Evolutionary conservation across 2,888 invertebrate species (phyloP), one percentile per base, ranked within the genome.

Genomic region (Dasypolia templi): DNA sequence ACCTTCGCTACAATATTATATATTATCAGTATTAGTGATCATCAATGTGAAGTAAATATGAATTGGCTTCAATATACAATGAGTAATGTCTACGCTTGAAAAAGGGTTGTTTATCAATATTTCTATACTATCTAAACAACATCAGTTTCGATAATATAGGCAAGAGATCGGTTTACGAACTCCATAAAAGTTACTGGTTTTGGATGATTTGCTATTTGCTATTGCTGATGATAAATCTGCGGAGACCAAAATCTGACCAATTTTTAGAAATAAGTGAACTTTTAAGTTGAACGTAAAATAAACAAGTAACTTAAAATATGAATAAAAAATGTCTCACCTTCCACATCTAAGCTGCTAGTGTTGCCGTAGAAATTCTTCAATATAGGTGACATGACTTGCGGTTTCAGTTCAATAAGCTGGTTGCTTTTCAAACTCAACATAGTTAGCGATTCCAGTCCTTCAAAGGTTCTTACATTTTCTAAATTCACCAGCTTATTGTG

Each of bases 381-480:
- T 77, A 96, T 92, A 0, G 95, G 95, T 19, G 90, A 89, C 87
- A 96, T 92, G 1, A 93, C 92, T 77, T 91, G 90, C 17, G 88
- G 74, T 56, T 94, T 93, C 26, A 96, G 82, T 80, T 90, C 90
- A n/a, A 72, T 85, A 6, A 96, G 87, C 65, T 91, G 89, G 86
- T 96, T 96, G 29, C 91, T 93, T 87, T 92, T 94, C 35, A 96
- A 88, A 83, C 90, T 95, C 56, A 96, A 81, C 46, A 92, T 87
- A 5, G 83, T 87, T 19, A 96, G 82, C 26, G 91, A 89, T 6
- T 85, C 82, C 26, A 96, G 79, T 3, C 92, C 93, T 62, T 92
- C 89, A 75, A 96, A 96, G 12, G 92, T 88, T 74, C 92, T 93
- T 4, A 84, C 88, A 83, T 93, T 94, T 11, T 93, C 93, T 35